Conservation (phyloP, 2,888 invertebrate genomes). For the Melikaiella ostensackeni region DNA sequence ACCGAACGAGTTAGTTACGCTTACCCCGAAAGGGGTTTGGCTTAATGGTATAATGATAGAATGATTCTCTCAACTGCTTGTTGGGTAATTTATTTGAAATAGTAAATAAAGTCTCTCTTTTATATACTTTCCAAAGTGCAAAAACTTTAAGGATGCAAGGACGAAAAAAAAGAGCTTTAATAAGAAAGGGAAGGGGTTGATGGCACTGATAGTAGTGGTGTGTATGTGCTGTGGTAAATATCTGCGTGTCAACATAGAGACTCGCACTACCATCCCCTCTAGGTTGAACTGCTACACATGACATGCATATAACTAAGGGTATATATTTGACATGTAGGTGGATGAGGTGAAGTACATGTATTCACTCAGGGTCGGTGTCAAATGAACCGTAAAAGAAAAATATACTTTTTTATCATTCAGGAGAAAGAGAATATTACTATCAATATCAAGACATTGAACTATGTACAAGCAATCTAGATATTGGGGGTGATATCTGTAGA, state of each 20-base stretch:
- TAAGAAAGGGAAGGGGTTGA: slow-evolving; percentile 49
- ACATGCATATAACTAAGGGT: slow-evolving; percentile 64
- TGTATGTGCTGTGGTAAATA: slow-evolving; percentile 73
- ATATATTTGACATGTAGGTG: slow-evolving; percentile 60
- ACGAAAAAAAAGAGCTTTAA: slow-evolving; percentile 24
- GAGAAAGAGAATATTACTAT: background rate
- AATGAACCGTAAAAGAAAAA: slow-evolving; percentile 39
- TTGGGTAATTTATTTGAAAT: background rate
- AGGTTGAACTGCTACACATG: slow-evolving; percentile 60
- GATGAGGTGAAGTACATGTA: slow-evolving; percentile 39
- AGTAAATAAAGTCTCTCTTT: background rate
- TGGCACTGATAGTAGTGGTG: slow-evolving; percentile 64
- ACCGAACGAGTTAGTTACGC: too few species aligned
- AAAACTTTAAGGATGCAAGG: background rate
- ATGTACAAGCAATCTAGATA: too few species aligned
- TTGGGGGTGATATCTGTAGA: too few species aligned
- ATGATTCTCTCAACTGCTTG: too few species aligned
- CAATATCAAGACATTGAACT: too few species aligned
- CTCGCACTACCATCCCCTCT: slow-evolving; percentile 50
- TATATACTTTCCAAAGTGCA: background rate
- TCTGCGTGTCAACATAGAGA: slow-evolving; percentile 74
- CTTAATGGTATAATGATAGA: too few species aligned
- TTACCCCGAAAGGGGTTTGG: too few species aligned
- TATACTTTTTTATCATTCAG: background rate
- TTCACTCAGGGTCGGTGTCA: slow-evolving; percentile 27